Base-by-base conservation (phyloP, 1,140 invertebrate genomes). In the Hylaeus anthracinus region DNA sequence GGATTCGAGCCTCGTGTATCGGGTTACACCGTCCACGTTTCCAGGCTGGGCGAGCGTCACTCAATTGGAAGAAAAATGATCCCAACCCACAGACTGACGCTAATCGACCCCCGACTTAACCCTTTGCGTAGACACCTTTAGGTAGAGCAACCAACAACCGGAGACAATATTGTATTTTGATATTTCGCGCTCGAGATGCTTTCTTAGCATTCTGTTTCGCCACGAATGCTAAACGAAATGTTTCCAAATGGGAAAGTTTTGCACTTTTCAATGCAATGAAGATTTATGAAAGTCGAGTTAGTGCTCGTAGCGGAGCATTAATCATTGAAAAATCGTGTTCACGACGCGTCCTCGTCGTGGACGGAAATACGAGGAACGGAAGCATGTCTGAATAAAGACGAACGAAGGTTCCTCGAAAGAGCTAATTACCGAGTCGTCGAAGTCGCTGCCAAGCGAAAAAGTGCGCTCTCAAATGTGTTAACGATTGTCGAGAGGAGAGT, bases 11-110 rank as follows among this genome's bases (percentile, higher is more conserved):
- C 66, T 43, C 48, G 45, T 72, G 78, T 84, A 85, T 86, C 84
- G 70, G 67, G 83, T 86, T 86, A 82, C 83, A 76, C 66, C 43
- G 39, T 71, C 60, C 60, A 41, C 55, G 60, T 76, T 84, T 75
- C 72, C 72, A 72, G 56, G 72, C 39, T 14, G 26, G 10, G 8
- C 74, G 26, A 56, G 56, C 73, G 71, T 71, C 74, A 14, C 53
- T 71, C 74, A 45, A 78, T 72, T 72, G 74, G 80, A 79, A 72
- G 80, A 82, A 82, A 82, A 82, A 82, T 82, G 80, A 79, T 82
- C 66, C 43, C 14, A 15, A 2, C 75, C 53, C 45, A 6, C 39
- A 2, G 63, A 1, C 72, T 74, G 72, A 63, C 72, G 69, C 69
- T 80, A 80, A 80, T 80, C 79, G 79, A 80, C 63, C 79, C 12